Conservation (phyloP, 2,113 vertebrate species). For the Zingel zingel region DNA sequence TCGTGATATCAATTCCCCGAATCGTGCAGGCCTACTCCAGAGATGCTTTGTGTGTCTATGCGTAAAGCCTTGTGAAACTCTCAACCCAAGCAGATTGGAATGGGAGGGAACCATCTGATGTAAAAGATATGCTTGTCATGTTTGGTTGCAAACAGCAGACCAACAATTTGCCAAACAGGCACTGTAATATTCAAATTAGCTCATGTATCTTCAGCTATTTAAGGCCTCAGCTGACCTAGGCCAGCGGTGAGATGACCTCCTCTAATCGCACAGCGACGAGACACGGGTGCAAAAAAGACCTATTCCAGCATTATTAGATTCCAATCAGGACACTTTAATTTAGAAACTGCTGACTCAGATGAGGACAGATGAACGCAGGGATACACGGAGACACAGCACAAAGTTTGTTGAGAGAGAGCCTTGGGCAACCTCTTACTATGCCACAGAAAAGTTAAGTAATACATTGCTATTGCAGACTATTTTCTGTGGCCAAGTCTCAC, state of each 20-base stretch:
- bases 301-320: conserved; percentile 57
- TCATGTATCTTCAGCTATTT: conserved; percentile 1
- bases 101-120: not conserved
- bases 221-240: not conserved
- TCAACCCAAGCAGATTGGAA: conserved; percentile 3
- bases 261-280: conserved; percentile 6
- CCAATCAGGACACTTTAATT: conserved; percentile 60
- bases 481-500: not conserved
- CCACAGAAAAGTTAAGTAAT: conserved; percentile 17
- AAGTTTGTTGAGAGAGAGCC: conserved; percentile 24
- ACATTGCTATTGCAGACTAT: conserved; percentile 2
- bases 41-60: not conserved
- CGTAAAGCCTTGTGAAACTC: not conserved
- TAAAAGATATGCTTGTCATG: not conserved
- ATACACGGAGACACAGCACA: conserved; percentile 23
- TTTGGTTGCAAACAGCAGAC: not conserved
- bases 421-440: conserved; percentile 21
- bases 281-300: conserved; percentile 2
- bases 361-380: conserved; percentile 48
- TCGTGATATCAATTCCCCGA: too few relatives aligned
- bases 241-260: not conserved
- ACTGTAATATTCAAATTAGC: not conserved
- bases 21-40: too few relatives aligned
- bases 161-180: not conserved
- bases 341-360: conserved; percentile 66